These are phyloP conservation scores for Elymnias hypermnestra DNA, from an alignment of 1,140 invertebrate genomes.

Conservation along the genomic window DNA sequence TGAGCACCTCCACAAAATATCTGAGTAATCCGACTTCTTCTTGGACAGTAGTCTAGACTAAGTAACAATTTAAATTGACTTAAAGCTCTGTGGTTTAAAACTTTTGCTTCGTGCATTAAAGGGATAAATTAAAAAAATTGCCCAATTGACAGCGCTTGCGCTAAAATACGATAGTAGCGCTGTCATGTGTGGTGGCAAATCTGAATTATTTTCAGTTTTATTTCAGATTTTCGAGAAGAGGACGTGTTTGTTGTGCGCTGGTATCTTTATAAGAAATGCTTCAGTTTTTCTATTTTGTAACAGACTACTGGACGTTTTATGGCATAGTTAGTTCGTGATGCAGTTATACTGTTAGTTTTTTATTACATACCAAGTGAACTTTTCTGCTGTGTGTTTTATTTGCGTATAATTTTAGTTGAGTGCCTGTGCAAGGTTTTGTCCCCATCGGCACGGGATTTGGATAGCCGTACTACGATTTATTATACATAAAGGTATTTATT, in stretches of 20 bases:
- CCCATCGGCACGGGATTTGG: constrained; percentile 40
- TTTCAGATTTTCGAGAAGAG: constrained; percentile 52
- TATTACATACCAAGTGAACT: constrained; percentile 38
- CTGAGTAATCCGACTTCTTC: too few species aligned
- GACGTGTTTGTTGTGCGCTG: constrained; percentile 44
- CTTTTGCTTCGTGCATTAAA: too few species aligned
- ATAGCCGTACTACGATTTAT: constrained; percentile 11
- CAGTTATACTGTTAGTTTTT: constrained; percentile 30
- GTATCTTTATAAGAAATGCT: constrained; percentile 53
- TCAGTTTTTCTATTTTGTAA: constrained; percentile 48
- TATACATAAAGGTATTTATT: constrained; percentile 17
- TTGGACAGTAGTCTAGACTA: too few species aligned
- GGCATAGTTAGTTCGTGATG: constrained; percentile 55
- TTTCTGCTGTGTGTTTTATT: constrained; percentile 52
- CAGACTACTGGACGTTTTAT: constrained; percentile 55
- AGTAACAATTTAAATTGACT: too few species aligned
- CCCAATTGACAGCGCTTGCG: constrained; percentile 62
- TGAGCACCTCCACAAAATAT: too few species aligned
- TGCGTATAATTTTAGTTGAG: constrained; percentile 52
- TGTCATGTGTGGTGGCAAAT: constrained; percentile 21
- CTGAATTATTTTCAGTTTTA: constrained; percentile 59
- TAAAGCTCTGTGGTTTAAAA: too few species aligned
- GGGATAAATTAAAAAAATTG: too few species aligned
- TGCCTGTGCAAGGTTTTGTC: constrained; percentile 64
- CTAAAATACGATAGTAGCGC: constrained; percentile 42